These are phyloP conservation scores for Echinometra lucunter DNA, from an alignment of 53 echinoderm and acorn worm species.

Conservation along the genomic window DNA sequence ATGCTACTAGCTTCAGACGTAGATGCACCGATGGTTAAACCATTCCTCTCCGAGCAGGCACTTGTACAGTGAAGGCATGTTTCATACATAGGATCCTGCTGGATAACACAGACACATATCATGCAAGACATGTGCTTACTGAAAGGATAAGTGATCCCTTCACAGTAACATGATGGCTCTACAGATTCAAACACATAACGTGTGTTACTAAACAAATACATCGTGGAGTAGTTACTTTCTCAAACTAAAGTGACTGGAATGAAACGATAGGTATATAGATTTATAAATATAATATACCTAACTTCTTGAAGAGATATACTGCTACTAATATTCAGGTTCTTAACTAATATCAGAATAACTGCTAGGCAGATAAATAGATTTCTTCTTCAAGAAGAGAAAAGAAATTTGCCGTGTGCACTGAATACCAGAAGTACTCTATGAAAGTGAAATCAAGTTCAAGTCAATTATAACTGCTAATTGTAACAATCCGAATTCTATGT, in stretches of 20 bases:
- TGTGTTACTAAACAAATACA: background rate
- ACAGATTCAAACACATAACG: background rate
- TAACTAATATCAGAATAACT: background rate
- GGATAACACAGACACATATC: background rate
- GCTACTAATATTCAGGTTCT: background rate
- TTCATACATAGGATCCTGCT: background rate
- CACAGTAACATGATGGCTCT: background rate
- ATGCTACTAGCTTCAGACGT: background rate
- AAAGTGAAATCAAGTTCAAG: background rate
- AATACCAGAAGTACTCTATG: background rate
- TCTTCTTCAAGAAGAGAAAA: background rate
- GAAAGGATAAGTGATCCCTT: background rate
- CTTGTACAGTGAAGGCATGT: slow-evolving; percentile 12
- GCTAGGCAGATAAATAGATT: background rate
- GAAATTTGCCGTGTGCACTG: background rate
- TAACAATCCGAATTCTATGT: background rate
- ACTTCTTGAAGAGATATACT: background rate
- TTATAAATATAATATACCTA: slow-evolving; percentile 25
- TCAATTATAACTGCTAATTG: background rate
- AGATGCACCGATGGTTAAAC: background rate
- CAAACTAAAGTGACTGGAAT: background rate
- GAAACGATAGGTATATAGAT: background rate
- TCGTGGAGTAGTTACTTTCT: background rate
- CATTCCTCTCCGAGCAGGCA: background rate
- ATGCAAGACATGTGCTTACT: background rate